These are phyloP conservation scores for Polypterus senegalus DNA, from an alignment of 2,113 vertebrate genomes.

Conservation along the genomic window DNA sequence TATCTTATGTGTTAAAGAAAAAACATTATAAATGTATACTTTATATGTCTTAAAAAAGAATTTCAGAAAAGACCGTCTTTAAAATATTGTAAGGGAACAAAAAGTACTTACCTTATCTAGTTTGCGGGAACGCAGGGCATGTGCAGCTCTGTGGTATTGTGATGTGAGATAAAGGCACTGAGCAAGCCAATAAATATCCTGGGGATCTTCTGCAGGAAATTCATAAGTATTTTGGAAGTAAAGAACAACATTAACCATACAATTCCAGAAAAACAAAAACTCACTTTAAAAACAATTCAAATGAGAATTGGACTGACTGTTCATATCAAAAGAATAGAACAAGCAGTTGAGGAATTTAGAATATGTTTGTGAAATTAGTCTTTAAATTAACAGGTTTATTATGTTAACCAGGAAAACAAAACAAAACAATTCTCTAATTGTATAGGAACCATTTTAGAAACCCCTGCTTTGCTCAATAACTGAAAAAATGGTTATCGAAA, in stretches of 20 bases:
- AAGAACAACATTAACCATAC: neutral
- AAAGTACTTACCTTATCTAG: constrained; percentile 72
- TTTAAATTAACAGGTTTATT: no score
- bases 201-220: constrained; percentile 71
- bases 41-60: neutral
- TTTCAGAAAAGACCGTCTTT: neutral
- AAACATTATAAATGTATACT: neutral
- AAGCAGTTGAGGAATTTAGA: no score
- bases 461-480: no score
- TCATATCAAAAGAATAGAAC: no score
- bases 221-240: no score
- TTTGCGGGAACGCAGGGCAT: constrained; percentile 84
- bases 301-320: neutral
- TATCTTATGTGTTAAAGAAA: no score
- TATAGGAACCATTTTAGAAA: no score
- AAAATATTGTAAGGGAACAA: neutral
- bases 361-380: no score
- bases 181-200: constrained; percentile 93
- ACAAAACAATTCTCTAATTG: no score
- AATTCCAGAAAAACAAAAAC: no score
- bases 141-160: constrained; percentile 93
- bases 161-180: constrained; percentile 93
- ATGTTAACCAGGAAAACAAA: no score
- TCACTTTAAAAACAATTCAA: neutral
- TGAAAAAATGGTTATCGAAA: no score